These are phyloP conservation scores for Polia nebulosa DNA, from an alignment of 2,888 invertebrate genomes.

Conservation along the genomic window DNA sequence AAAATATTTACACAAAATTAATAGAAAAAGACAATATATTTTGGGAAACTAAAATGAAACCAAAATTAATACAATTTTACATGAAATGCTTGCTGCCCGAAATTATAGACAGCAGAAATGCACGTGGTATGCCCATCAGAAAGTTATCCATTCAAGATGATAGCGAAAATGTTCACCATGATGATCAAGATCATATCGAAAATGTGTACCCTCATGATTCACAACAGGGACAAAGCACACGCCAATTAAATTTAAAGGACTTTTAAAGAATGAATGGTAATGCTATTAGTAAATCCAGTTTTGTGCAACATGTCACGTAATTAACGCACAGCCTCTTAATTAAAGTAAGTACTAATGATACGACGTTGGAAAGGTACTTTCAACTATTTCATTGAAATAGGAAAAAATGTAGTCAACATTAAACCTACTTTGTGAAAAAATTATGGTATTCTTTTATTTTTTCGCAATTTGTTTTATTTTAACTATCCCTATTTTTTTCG, in stretches of 20 bases:
- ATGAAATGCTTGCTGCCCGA: conserved; percentile 14
- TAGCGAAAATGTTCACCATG: not conserved
- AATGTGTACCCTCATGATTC: not conserved
- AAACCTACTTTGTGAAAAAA: too few relatives aligned
- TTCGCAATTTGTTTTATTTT: too few relatives aligned
- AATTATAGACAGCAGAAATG: not conserved
- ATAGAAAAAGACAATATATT: conserved; percentile 6
- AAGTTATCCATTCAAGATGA: not conserved
- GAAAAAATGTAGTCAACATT: too few relatives aligned
- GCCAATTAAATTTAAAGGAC: not conserved
- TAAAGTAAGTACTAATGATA: too few relatives aligned
- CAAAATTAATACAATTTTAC: not conserved
- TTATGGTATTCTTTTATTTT: too few relatives aligned
- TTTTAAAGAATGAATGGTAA: not conserved
- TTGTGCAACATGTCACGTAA: too few relatives aligned
- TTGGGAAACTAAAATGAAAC: conserved; percentile 7
- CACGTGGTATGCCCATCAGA: conserved; percentile 1
- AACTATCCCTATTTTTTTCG: too few relatives aligned
- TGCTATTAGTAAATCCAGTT: too few relatives aligned
- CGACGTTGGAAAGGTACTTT: too few relatives aligned
- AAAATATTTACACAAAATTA: not conserved
- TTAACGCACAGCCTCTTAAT: too few relatives aligned
- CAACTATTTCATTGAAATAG: too few relatives aligned
- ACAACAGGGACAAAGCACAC: not conserved
- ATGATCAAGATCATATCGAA: conserved; percentile 1